These are phyloP conservation scores for Tigriopus japonicus DNA, from an alignment of 1,140 invertebrate species.

Conservation along the genomic window DNA sequence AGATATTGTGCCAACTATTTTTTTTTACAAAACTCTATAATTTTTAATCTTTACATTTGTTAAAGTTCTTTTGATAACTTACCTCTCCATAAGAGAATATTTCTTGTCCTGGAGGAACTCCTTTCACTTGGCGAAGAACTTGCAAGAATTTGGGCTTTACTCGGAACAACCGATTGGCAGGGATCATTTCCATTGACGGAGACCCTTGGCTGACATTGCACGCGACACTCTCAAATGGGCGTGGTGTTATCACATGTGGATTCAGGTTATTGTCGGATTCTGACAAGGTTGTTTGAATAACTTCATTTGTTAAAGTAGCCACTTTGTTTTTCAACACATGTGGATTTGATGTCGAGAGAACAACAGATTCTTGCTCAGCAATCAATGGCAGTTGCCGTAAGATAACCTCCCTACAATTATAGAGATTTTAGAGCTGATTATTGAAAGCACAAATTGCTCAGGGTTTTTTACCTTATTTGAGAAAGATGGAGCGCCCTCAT, in stretches of 20 bases:
- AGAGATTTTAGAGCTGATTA: too few species aligned
- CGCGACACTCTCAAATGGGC: too few species aligned
- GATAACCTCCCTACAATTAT: not conserved
- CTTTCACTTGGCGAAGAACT: not conserved
- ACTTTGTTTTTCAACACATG: not conserved
- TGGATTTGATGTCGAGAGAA: not conserved
- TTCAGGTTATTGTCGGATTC: not conserved
- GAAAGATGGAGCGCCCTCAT: conserved; percentile 1
- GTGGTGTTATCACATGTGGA: not conserved
- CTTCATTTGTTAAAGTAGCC: not conserved
- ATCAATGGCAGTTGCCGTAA: not conserved
- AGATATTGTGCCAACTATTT: too few species aligned
- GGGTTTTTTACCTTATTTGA: not conserved
- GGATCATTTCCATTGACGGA: not conserved
- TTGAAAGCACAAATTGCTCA: too few species aligned
- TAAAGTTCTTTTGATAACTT: too few species aligned
- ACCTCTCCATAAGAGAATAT: not conserved
- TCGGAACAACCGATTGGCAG: not conserved
- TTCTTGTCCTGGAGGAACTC: not conserved
- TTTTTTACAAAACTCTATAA: too few species aligned
- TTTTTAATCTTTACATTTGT: too few species aligned
- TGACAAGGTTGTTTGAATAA: not conserved
- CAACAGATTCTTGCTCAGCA: not conserved
- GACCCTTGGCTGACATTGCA: not conserved
- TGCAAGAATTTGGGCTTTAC: not conserved